A percentile compares a stretch with the other conserved stretches of the same genome.
These are phyloP conservation scores for Theodoxus fluviatilis DNA, from an alignment of 2,888 invertebrate genomes.

Conservation along the genomic window DNA sequence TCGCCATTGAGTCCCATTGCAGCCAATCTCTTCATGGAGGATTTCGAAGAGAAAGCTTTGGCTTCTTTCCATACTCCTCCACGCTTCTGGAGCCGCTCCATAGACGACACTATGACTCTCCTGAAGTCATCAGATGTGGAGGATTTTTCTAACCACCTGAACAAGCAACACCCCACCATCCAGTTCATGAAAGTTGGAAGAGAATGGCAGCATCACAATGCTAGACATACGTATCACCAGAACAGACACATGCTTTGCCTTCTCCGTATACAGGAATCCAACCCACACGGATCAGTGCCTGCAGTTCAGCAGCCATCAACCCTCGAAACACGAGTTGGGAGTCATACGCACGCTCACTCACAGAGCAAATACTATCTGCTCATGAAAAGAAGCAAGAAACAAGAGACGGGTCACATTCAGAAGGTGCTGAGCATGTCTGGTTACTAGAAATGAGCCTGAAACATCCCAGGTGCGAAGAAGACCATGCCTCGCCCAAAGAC, in stretches of 20 bases:
- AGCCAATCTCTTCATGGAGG: neutral
- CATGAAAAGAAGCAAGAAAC: neutral
- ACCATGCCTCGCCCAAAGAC: neutral
- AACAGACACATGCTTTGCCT: neutral
- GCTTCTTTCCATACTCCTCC: neutral
- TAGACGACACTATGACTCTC: neutral
- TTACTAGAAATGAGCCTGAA: neutral
- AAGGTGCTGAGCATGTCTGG: neutral
- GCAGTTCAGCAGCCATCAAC: neutral
- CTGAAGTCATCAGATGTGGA: neutral
- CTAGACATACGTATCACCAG: neutral
- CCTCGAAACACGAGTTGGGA: neutral
- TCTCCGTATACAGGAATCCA: neutral
- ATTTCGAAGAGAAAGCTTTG: conserved; percentile 8
- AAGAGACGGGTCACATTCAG: neutral
- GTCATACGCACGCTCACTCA: conserved; percentile 1
- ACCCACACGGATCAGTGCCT: conserved; percentile 8
- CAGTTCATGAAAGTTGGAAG: neutral
- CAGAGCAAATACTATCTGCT: conserved; percentile 6
- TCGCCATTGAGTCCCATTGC: neutral
- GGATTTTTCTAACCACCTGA: neutral
- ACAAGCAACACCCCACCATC: conserved; percentile 13
- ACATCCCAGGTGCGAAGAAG: neutral
- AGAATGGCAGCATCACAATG: conserved; percentile 5
- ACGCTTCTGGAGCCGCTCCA: too few relatives aligned